Evolutionary conservation across 2,888 invertebrate genomes (phyloP).

Genomic region (Pristionchus entomophagus): DNA sequence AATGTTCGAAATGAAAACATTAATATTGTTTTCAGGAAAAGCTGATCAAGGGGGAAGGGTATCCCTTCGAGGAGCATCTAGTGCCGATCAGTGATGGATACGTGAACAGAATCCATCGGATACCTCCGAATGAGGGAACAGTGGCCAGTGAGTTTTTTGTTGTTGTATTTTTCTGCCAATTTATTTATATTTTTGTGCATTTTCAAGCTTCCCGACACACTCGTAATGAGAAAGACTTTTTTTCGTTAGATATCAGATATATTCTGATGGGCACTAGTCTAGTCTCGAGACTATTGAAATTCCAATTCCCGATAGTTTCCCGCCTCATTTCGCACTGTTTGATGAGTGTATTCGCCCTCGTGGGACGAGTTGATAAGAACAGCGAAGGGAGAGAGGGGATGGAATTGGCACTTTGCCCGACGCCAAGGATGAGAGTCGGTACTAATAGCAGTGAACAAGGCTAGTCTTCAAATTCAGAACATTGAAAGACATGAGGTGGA

Average conservation of each 20-base stretch:
- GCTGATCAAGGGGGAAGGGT: neutral
- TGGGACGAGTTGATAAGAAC: conserved; percentile 8
- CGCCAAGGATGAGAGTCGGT: too few relatives aligned
- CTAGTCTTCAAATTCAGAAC: too few relatives aligned
- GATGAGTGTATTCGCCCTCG: neutral
- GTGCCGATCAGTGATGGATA: conserved; percentile 24
- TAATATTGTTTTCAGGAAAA: conserved; percentile 38
- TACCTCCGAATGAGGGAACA: conserved; percentile 12
- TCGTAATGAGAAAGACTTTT: too few relatives aligned
- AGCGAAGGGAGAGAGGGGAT: neutral
- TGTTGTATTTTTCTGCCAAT: neutral
- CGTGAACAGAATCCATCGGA: conserved; percentile 34
- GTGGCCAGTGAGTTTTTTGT: neutral
- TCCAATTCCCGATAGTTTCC: neutral
- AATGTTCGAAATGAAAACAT: too few relatives aligned
- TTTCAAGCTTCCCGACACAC: too few relatives aligned
- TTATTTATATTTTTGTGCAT: neutral
- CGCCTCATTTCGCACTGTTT: neutral
- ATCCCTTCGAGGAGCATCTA: conserved; percentile 22
- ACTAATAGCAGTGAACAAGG: too few relatives aligned
- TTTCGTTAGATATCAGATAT: too few relatives aligned
- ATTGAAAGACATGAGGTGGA: too few relatives aligned
- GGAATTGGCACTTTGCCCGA: conserved; percentile 7
- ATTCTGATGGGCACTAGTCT: neutral
- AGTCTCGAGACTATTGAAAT: neutral